These are phyloP conservation scores for Latrodectus geometricus DNA, from an alignment of 1,140 invertebrate genomes.

Conservation along the genomic window DNA sequence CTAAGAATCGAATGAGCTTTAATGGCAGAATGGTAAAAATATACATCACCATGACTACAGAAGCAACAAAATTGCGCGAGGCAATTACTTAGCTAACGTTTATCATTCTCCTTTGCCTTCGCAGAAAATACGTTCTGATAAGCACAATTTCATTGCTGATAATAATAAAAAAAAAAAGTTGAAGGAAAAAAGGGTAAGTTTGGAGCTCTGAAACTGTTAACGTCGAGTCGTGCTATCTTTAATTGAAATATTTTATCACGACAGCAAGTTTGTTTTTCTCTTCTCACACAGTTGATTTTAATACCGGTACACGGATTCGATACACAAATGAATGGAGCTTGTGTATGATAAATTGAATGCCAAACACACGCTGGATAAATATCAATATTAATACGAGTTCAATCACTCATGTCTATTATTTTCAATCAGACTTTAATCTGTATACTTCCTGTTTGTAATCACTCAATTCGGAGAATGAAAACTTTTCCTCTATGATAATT, in stretches of 20 bases:
- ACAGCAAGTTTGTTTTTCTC: background rate
- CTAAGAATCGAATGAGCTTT: background rate
- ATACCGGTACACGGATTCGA: too few relatives aligned
- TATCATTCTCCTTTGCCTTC: background rate
- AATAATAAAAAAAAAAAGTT: conserved; percentile 30
- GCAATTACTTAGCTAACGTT: conserved; percentile 18
- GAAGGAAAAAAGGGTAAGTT: conserved; percentile 14
- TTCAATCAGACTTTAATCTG: too few relatives aligned
- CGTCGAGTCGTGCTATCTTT: conserved; percentile 23
- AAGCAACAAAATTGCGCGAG: conserved; percentile 20
- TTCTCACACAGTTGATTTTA: too few relatives aligned
- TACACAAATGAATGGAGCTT: too few relatives aligned
- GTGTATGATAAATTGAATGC: too few relatives aligned
- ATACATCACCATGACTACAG: conserved; percentile 34
- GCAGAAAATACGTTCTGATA: conserved; percentile 13
- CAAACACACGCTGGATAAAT: too few relatives aligned
- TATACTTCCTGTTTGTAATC: too few relatives aligned
- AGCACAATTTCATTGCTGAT: conserved; percentile 29
- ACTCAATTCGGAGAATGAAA: too few relatives aligned
- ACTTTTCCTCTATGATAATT: too few relatives aligned
- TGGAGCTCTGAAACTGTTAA: background rate
- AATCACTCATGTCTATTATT: too few relatives aligned
- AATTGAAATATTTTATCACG: conserved; percentile 8
- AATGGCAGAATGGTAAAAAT: background rate
- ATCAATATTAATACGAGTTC: too few relatives aligned